phyloP scores from a whole-genome alignment of 2,113 vertebrate species.

The Phylloscopus trochiloides region DNA sequence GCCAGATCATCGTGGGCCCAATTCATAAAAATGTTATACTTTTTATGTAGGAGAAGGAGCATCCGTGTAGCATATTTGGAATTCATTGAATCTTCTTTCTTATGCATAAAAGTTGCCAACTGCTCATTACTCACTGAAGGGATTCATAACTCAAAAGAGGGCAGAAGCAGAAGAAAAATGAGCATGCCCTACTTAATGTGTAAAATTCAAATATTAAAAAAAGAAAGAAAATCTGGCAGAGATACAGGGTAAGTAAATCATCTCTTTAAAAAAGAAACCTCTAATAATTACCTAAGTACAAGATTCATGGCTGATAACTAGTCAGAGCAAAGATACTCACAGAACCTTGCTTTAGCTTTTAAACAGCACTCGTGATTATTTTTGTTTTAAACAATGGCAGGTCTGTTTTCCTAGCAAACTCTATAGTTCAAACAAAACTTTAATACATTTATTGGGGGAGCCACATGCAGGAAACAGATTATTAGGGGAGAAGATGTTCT shows the following conservation, averaged over 20 bases:
- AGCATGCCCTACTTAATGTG: constrained; percentile 54
- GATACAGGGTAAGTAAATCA: constrained; percentile 47
- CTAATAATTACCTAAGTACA: constrained; percentile 57
- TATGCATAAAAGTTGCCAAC: constrained; percentile 65
- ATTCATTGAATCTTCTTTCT: constrained; percentile 60
- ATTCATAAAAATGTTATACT: constrained; percentile 44
- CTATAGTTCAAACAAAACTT: constrained; percentile 44
- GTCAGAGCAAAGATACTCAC: constrained; percentile 23
- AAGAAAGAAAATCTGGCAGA: constrained; percentile 40
- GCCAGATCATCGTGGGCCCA: neutral
- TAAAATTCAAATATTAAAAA: constrained; percentile 60
- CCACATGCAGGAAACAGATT: constrained; percentile 41
- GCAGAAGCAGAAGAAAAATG: constrained; percentile 45
- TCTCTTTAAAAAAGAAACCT: constrained; percentile 29
- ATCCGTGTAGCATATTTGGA: constrained; percentile 35
- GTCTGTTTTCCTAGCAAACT: constrained; percentile 12
- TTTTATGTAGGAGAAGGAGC: constrained; percentile 29
- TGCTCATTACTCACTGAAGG: constrained; percentile 60
- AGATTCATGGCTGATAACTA: constrained; percentile 60
- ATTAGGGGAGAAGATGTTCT: constrained; percentile 47
- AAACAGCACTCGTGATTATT: neutral
- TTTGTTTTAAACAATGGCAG: constrained; percentile 32
- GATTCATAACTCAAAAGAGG: constrained; percentile 60
- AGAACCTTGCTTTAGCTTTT: constrained; percentile 4
- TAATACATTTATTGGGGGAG: constrained; percentile 33